Conservation (phyloP, 64 coral and sea anemone species). For the Cladopsammia gracilis region DNA sequence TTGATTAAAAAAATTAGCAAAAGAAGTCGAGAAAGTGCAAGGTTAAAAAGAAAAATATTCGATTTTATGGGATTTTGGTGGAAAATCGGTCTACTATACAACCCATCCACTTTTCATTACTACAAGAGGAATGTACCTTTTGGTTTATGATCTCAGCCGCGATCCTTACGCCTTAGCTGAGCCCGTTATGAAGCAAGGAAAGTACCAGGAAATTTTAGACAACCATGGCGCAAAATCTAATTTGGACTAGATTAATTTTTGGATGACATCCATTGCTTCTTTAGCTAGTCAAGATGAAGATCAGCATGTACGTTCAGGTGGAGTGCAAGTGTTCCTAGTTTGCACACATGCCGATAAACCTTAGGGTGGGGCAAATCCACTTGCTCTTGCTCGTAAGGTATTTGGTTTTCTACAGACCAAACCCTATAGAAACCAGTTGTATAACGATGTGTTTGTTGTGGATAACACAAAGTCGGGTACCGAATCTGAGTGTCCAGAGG, state of each 20-base stretch:
- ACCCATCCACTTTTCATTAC: slow-evolving; percentile 4
- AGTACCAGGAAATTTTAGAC: background rate
- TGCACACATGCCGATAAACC: slow-evolving; percentile 17
- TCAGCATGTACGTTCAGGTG: background rate
- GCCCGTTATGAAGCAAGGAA: background rate
- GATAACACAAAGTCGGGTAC: background rate
- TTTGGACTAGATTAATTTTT: slow-evolving; percentile 7
- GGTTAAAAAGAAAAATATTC: too few relatives aligned
- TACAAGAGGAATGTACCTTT: background rate
- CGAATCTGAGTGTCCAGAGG: background rate
- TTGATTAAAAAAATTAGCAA: too few relatives aligned
- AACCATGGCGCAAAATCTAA: background rate
- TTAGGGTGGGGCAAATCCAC: too few relatives aligned
- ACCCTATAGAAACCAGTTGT: background rate
- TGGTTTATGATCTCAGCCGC: background rate
- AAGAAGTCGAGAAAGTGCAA: too few relatives aligned
- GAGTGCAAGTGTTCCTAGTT: background rate
- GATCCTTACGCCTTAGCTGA: background rate
- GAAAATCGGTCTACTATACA: background rate
- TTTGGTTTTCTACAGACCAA: too few relatives aligned
- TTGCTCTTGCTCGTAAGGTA: too few relatives aligned
- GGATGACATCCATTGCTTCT: background rate
- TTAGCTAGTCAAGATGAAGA: background rate
- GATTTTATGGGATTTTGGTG: background rate
- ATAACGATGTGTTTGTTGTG: slow-evolving; percentile 11